Conservation (phyloP, 1,140 invertebrate genomes). For the Drosophila rufa region DNA sequence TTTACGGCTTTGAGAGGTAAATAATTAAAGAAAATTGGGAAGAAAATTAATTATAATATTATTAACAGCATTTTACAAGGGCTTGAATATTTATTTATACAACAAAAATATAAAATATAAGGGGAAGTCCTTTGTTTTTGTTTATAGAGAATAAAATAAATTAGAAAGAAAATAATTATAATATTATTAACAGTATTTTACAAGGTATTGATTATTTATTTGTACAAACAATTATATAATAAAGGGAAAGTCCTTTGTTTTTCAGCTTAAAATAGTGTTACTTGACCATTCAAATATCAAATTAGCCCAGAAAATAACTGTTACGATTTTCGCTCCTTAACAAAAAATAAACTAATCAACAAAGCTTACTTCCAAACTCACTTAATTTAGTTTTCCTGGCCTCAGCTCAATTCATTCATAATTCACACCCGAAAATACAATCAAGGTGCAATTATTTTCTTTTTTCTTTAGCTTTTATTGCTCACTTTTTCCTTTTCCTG, state of each 20-base stretch:
- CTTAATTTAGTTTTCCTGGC: conserved; percentile 14
- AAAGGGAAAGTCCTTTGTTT: neutral
- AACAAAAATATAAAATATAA: too few species aligned
- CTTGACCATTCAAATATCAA: too few species aligned
- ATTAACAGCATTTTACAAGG: too few species aligned
- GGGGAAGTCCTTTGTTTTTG: too few species aligned
- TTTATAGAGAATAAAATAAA: too few species aligned
- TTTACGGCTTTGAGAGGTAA: neutral
- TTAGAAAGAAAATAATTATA: neutral
- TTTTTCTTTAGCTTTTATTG: neutral
- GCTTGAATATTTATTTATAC: too few species aligned
- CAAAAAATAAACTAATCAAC: neutral
- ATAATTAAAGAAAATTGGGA: neutral
- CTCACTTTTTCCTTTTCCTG: neutral
- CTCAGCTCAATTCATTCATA: conserved; percentile 24
- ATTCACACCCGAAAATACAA: conserved; percentile 43
- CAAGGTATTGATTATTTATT: neutral
- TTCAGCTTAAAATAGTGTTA: neutral
- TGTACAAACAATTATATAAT: too few species aligned
- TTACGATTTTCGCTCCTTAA: too few species aligned
- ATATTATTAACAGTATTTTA: too few species aligned
- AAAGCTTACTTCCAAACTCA: neutral
- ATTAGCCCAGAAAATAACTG: neutral
- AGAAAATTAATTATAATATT: too few species aligned
- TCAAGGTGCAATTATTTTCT: conserved; percentile 41